These are phyloP conservation scores for Botia kubotai DNA, from an alignment of 2,797 vertebrate genomes.

Conservation along the genomic window DNA sequence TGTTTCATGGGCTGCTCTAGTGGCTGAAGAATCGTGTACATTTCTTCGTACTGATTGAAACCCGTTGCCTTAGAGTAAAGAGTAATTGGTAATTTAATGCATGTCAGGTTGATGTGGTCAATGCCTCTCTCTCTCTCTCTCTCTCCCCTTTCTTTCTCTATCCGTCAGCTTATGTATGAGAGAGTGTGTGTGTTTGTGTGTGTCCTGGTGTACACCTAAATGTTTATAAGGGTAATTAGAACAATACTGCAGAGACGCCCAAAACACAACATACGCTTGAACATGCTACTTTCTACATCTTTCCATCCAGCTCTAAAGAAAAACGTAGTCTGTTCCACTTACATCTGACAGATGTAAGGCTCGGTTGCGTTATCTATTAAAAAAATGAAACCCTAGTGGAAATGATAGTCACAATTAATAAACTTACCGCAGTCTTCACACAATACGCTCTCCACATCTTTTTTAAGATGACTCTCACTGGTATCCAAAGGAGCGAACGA, in stretches of 20 bases:
- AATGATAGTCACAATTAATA: slow-evolving; percentile 48
- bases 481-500: slow-evolving; percentile 92
- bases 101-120: slow-evolving; percentile 43
- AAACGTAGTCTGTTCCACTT: slow-evolving; percentile 23
- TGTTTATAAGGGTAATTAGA: slow-evolving; percentile 56
- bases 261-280: slow-evolving; percentile 39
- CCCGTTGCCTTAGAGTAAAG: slow-evolving; percentile 25
- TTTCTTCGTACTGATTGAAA: slow-evolving; percentile 47
- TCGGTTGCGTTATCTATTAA: slow-evolving; percentile 20
- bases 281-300: slow-evolving; percentile 14
- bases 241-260: slow-evolving; percentile 62
- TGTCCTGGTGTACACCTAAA: slow-evolving; percentile 53
- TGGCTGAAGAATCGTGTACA: slow-evolving; percentile 25
- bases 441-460: slow-evolving; percentile 93
- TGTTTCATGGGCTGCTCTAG: slow-evolving; percentile 32
- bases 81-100: slow-evolving; percentile 54
- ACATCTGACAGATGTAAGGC: neutral
- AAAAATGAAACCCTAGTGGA: slow-evolving; percentile 31
- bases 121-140: slow-evolving; percentile 2
- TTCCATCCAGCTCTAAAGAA: slow-evolving; percentile 16
- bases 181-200: slow-evolving; percentile 32
- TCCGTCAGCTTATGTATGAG: neutral
- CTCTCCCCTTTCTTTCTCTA: neutral
- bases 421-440: slow-evolving; percentile 97
- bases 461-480: slow-evolving; percentile 90